Percentiles rank a stretch among this genome's conserved stretches.
Conservation (phyloP, 2,888 invertebrate genomes). For the Ernsta delagoae region DNA sequence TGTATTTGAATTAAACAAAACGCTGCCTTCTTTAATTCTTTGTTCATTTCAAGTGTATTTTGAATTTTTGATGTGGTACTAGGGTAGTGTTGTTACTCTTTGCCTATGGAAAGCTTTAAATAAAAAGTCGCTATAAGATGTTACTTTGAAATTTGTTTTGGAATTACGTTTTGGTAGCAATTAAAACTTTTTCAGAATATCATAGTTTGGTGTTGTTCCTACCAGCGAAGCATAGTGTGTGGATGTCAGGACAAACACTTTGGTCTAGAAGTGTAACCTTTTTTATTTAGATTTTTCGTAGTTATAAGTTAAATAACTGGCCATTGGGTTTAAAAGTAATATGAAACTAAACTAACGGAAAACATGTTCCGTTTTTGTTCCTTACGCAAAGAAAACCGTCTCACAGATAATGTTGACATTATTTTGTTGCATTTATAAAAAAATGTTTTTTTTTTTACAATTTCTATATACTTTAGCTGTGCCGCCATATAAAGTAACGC, state of each 20-base stretch:
- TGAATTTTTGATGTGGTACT: slow-evolving; percentile 33
- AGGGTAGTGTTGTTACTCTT: slow-evolving; percentile 32
- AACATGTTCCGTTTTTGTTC: slow-evolving; percentile 26
- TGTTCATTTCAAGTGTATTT: slow-evolving; percentile 15
- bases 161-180: slow-evolving; percentile 5
- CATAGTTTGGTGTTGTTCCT: slow-evolving; percentile 24
- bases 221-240: slow-evolving; percentile 15
- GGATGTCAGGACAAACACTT: neutral
- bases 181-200: neutral
- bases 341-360: slow-evolving; percentile 6
- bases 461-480: slow-evolving; percentile 25
- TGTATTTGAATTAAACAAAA: slow-evolving; percentile 1
- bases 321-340: neutral
- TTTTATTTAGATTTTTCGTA: neutral
- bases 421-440: slow-evolving; percentile 33
- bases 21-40: slow-evolving; percentile 19
- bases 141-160: slow-evolving; percentile 18
- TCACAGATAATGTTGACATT: slow-evolving; percentile 25
- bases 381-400: slow-evolving; percentile 32
- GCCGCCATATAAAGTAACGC: slow-evolving; percentile 22
- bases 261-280: neutral
- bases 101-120: slow-evolving; percentile 38
- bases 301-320: neutral
- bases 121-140: slow-evolving; percentile 32
- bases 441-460: slow-evolving; percentile 20